Evolutionary conservation across 2,888 invertebrate species (phyloP).

Genomic region (Dexiosoma caninum): DNA sequence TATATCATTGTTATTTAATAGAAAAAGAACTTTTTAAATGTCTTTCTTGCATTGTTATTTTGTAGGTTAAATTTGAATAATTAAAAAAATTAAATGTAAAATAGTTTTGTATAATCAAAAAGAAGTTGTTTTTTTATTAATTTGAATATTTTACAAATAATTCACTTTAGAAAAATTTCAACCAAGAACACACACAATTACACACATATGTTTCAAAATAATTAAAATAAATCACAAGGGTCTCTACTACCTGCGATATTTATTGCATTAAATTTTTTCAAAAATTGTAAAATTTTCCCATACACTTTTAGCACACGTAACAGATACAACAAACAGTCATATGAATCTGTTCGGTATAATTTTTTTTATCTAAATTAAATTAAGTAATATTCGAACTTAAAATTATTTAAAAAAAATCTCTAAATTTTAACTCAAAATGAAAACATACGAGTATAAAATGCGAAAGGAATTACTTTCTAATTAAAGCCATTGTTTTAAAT

Average conservation of each 20-base stretch:
- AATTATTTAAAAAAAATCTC: neutral
- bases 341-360: neutral
- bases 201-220: neutral
- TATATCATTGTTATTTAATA: slow-evolving; percentile 43
- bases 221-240: neutral
- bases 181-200: too few species aligned
- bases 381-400: slow-evolving; percentile 7
- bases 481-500: slow-evolving; percentile 37
- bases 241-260: too few species aligned
- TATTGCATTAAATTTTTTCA: too few species aligned
- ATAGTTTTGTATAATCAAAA: neutral
- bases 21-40: slow-evolving; percentile 39
- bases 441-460: neutral
- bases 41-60: slow-evolving; percentile 45
- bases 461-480: neutral
- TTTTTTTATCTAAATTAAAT: neutral
- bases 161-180: too few species aligned
- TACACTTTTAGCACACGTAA: too few species aligned
- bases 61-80: slow-evolving; percentile 29
- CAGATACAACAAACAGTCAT: too few species aligned
- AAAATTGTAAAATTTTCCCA: too few species aligned
- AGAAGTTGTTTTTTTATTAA: neutral
- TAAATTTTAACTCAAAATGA: too few species aligned
- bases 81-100: neutral
- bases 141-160: too few species aligned